These are phyloP conservation scores for Rhamnusium bicolor DNA, from an alignment of 2,888 invertebrate species.

Conservation along the genomic window DNA sequence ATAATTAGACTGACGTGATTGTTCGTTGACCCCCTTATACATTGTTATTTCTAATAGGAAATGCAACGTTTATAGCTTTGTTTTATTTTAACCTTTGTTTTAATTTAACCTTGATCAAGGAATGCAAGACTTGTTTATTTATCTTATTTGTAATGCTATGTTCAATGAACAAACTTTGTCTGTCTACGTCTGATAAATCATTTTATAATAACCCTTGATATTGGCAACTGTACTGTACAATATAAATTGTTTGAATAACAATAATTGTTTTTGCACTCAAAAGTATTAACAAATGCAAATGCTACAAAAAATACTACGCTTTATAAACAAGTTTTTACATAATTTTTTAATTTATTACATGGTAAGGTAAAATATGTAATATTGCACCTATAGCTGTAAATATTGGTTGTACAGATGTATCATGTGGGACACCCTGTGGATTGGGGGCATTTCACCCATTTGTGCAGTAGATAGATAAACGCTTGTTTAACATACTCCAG, in stretches of 20 bases:
- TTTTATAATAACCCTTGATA: background rate
- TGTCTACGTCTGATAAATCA: background rate
- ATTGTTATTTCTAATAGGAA: constrained; percentile 9
- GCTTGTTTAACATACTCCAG: too few relatives aligned
- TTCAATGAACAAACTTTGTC: constrained; percentile 19
- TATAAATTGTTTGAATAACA: background rate
- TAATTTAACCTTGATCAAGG: constrained; percentile 27
- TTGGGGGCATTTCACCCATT: too few relatives aligned
- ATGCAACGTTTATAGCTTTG: constrained; percentile 6
- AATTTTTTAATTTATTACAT: too few relatives aligned
- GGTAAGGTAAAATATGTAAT: too few relatives aligned
- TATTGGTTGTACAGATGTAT: too few relatives aligned
- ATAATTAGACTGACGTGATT: background rate
- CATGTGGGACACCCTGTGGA: too few relatives aligned
- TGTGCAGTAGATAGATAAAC: too few relatives aligned
- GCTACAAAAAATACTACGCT: too few relatives aligned
- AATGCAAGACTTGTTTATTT: constrained; percentile 26
- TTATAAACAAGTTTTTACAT: too few relatives aligned
- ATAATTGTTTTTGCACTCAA: background rate
- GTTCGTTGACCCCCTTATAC: constrained; percentile 28
- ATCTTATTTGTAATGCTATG: constrained; percentile 6
- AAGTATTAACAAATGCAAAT: background rate
- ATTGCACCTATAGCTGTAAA: too few relatives aligned
- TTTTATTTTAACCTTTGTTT: constrained; percentile 22
- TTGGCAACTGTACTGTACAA: background rate